These are phyloP conservation scores for Calcarius lapponicus DNA, from an alignment of 2,797 vertebrate species.

Conservation along the genomic window DNA sequence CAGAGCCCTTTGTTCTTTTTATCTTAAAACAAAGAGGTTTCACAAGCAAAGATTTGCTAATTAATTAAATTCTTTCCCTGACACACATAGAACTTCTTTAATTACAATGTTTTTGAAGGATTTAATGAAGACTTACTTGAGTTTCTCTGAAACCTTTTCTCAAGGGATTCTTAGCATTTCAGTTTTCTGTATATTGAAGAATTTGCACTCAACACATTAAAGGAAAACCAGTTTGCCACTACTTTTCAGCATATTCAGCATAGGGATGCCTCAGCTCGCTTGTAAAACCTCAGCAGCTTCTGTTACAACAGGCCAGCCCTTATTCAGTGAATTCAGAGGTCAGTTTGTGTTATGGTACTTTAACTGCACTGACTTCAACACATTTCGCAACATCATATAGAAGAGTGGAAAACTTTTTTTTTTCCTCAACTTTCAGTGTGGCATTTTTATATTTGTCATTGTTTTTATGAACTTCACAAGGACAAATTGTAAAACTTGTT, in stretches of 20 bases:
- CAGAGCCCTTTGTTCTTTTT: neutral
- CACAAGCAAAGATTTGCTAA: conserved; percentile 30
- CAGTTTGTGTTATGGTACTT: neutral
- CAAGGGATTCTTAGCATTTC: conserved; percentile 40
- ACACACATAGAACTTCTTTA: conserved; percentile 38
- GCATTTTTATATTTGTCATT: conserved; percentile 46
- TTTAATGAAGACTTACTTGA: conserved; percentile 58
- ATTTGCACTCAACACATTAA: conserved; percentile 72
- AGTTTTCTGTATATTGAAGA: conserved; percentile 65
- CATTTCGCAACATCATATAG: neutral
- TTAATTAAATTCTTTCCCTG: conserved; percentile 34
- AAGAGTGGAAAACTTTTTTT: conserved; percentile 9
- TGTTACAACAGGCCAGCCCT: neutral
- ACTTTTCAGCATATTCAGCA: conserved; percentile 8
- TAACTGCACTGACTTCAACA: neutral
- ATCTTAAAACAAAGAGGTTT: conserved; percentile 48
- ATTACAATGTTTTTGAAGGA: conserved; percentile 20
- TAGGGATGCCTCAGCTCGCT: neutral
- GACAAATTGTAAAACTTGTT: conserved; percentile 53
- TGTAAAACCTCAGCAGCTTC: neutral
- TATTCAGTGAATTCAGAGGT: neutral
- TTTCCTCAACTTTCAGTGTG: neutral
- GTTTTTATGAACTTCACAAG: conserved; percentile 48
- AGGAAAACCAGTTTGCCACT: conserved; percentile 26
- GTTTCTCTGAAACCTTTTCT: conserved; percentile 52